These are phyloP conservation scores for Syngnathus acus DNA, from an alignment of 2,797 vertebrate genomes.

Conservation along the genomic window DNA sequence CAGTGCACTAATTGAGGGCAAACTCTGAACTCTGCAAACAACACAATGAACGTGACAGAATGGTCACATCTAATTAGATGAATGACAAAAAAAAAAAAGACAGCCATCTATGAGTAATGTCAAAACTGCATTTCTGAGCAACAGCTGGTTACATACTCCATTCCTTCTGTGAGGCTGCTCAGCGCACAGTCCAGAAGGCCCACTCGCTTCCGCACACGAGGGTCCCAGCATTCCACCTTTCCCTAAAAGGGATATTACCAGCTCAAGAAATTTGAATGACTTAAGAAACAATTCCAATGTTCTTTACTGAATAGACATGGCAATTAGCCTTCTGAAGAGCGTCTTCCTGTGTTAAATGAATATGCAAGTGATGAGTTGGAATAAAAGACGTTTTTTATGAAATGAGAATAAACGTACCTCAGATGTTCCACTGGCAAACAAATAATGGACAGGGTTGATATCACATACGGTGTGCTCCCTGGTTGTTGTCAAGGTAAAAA, in stretches of 20 bases:
- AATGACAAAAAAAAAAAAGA: neutral
- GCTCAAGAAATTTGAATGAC: neutral
- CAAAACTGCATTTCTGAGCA: neutral
- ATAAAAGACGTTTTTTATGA: neutral
- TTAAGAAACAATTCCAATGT: too few species aligned
- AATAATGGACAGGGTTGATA: conserved; percentile 85
- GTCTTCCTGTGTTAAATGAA: too few species aligned
- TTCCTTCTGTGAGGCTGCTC: conserved; percentile 80
- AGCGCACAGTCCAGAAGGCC: conserved; percentile 87
- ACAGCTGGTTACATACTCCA: conserved; percentile 76
- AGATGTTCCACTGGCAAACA: conserved; percentile 84
- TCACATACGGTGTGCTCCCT: conserved; percentile 92
- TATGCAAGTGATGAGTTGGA: neutral
- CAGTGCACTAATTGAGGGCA: conserved; percentile 85
- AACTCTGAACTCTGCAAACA: conserved; percentile 74
- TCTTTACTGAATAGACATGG: too few species aligned
- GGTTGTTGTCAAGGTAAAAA: conserved; percentile 14
- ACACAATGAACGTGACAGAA: neutral
- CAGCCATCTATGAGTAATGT: neutral
- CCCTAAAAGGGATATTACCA: conserved; percentile 65
- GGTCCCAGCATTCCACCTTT: conserved; percentile 96
- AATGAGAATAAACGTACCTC: conserved; percentile 71
- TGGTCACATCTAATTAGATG: neutral
- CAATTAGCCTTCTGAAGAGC: too few species aligned
- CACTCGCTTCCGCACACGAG: conserved; percentile 79